phyloP scores from a whole-genome alignment of 2,888 invertebrate genomes.

The Hypolimnas misippus region DNA sequence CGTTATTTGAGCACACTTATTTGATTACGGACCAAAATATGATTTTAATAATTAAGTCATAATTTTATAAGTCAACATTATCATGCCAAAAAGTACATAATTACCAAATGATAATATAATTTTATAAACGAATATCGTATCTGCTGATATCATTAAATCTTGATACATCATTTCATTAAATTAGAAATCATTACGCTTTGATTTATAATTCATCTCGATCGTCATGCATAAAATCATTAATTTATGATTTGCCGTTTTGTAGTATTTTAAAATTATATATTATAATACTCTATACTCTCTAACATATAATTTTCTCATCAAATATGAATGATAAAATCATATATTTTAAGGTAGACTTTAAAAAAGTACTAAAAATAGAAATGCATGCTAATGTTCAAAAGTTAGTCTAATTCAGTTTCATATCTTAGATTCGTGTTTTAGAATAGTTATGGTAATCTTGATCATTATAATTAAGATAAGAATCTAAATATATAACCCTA shows the following conservation, averaged over 20 bases:
- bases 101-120: conserved; percentile 9
- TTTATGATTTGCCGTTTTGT: neutral
- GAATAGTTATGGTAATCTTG: neutral
- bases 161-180: conserved; percentile 5
- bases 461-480: neutral
- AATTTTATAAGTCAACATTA: conserved; percentile 1
- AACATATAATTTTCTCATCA: conserved; percentile 33
- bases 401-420: neutral
- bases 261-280: neutral
- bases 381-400: neutral
- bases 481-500: neutral
- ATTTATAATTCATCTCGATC: neutral
- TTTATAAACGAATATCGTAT: neutral
- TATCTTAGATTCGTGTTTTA: conserved; percentile 7
- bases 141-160: conserved; percentile 12
- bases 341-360: too few species aligned
- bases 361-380: neutral
- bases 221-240: neutral
- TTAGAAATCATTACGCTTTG: conserved; percentile 12
- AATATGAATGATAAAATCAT: conserved; percentile 47
- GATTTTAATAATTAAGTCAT: conserved; percentile 12
- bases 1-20: conserved; percentile 44
- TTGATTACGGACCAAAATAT: conserved; percentile 36
- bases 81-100: neutral
- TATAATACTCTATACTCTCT: neutral